Conservation (phyloP, 2,797 vertebrate species). For the Lepidocolaptes lacrymiger region DNA sequence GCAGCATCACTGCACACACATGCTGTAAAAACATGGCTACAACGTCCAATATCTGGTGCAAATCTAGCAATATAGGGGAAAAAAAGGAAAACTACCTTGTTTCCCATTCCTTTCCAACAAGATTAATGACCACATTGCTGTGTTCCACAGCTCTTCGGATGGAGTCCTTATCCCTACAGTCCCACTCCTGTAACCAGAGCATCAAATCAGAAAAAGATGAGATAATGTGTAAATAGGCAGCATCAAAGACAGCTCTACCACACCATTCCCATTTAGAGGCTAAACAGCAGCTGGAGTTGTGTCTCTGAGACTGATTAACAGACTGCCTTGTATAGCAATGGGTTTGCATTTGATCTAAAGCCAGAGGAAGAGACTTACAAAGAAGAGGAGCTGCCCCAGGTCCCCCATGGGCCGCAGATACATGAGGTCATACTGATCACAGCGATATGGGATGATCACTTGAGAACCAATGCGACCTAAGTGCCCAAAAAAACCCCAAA, state of each 20-base stretch:
- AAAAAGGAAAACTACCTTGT: conserved; percentile 81
- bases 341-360: not conserved
- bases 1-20: not conserved
- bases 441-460: conserved; percentile 89
- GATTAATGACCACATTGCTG: conserved; percentile 94
- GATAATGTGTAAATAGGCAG: not conserved
- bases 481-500: not conserved
- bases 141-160: conserved; percentile 86
- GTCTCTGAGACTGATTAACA: not conserved
- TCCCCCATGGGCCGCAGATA: conserved; percentile 93
- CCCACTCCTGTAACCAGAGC: conserved; percentile 87
- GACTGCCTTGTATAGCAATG: not conserved
- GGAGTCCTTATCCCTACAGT: conserved; percentile 86
- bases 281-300: not conserved
- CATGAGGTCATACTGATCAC: conserved; percentile 91
- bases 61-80: not conserved
- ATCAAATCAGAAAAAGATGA: not conserved
- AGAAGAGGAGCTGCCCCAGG: conserved; percentile 91
- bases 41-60: not conserved
- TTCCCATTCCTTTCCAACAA: conserved; percentile 94
- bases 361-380: conserved; percentile 79
- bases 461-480: conserved; percentile 93
- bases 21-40: not conserved
- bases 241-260: conserved; percentile 8
- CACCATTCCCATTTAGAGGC: not conserved